Evolutionary conservation across 2,797 vertebrate genomes (phyloP), one percentile per base, ranked within the genome.

Genomic region (Chelidonichthys spinosus): DNA sequence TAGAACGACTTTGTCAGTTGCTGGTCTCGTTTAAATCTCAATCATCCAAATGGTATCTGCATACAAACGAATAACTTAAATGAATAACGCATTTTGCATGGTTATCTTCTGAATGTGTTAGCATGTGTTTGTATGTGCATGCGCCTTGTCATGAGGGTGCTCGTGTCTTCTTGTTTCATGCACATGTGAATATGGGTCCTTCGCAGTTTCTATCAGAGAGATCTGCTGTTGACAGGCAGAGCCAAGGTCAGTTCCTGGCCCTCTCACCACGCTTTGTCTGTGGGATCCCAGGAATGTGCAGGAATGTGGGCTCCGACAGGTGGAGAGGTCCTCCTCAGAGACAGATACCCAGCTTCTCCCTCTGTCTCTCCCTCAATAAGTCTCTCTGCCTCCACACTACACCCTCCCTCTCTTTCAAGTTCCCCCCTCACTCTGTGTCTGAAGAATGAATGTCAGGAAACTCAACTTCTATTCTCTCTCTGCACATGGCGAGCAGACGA

Each of bases 251-350:
- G 90, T 93, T 93, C 89, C 92, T 91, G 89, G 72, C 72, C 82
- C 90, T 90, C 87, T 93, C 92, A 90, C 81, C 90, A 90, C 81
- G 74, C 87, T 92, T 92, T 93, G 91, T 92, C 85, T 79, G 63
- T 58, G 59, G 75, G 76, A 79, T 79, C 71, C 75, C 78, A 79
- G 88, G 92, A 93, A 92, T 91, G 86, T 83, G 68, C 78, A 79
- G 85, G 91, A 93, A 93, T 92, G 87, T 90, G 56, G 81, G 40
- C 76, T 78, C 25, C 42, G 55, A 83, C 92, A 92, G 90, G 91
- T 92, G 91, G 84, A 80, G 72, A 81, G 85, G 83, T 89, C 61
- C 77, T 83, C 78, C 73, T 76, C 67, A 61, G 76, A 81, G 74
- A 88, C 63, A 82, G 81, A 88, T 77, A 76, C 75, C 73, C 74